Conservation (phyloP, 2,113 vertebrate species). For the Ariopsis seemanni region DNA sequence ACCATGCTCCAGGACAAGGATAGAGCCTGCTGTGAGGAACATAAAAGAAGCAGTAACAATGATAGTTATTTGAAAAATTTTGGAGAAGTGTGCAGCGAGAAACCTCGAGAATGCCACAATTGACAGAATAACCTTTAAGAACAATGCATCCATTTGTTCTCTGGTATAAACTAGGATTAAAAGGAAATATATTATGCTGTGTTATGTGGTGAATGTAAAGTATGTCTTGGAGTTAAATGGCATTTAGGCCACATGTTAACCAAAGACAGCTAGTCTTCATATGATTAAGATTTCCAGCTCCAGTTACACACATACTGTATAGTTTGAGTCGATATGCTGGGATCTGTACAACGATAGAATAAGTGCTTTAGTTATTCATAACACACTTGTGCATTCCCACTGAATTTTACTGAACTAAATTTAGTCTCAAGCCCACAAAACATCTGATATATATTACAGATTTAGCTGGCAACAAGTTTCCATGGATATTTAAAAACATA, state of each 20-base stretch:
- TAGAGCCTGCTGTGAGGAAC: conserved; percentile 35
- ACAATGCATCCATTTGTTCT: conserved; percentile 38
- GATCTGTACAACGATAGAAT: conserved; percentile 61
- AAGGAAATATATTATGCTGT: conserved; percentile 1
- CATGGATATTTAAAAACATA: not conserved
- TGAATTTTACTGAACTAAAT: conserved; percentile 11
- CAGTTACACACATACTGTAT: conserved; percentile 5
- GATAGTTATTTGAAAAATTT: conserved; percentile 1
- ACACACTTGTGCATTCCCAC: conserved; percentile 9
- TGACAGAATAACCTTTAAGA: conserved; percentile 56
- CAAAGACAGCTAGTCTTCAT: not conserved
- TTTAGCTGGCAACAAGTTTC: not conserved
- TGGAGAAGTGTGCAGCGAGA: not conserved
- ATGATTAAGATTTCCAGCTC: conserved; percentile 20
- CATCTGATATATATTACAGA: conserved; percentile 1
- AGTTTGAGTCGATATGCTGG: conserved; percentile 56
- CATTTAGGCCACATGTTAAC: conserved; percentile 15
- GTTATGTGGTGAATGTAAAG: conserved; percentile 24
- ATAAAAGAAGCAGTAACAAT: not conserved
- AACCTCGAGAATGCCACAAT: conserved; percentile 48
- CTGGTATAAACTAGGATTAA: conserved; percentile 11
- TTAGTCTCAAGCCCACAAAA: not conserved
- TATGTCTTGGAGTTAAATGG: conserved; percentile 22
- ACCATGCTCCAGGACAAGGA: conserved; percentile 41
- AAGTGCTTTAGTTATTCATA: conserved; percentile 43